Percentiles rank a stretch among this genome's conserved stretches.
These are phyloP conservation scores for Adrianichthys oophorus DNA, from an alignment of 2,797 vertebrate species.

Conservation along the genomic window DNA sequence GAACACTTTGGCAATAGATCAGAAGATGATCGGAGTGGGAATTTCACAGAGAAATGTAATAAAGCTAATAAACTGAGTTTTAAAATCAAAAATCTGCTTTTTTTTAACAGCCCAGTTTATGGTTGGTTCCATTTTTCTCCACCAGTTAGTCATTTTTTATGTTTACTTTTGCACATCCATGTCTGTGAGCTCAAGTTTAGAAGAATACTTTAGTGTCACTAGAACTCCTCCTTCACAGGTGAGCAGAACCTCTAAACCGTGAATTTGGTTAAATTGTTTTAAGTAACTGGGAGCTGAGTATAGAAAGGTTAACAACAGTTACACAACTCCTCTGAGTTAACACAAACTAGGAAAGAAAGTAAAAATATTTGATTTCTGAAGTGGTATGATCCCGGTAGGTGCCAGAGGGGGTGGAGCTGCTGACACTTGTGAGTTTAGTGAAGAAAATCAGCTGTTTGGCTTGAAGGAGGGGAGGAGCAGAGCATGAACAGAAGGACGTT, in stretches of 20 bases:
- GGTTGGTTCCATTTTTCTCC: no score
- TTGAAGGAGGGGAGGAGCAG: constrained; percentile 30
- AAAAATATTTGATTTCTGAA: neutral
- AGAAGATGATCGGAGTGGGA: no score
- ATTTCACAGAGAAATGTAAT: no score
- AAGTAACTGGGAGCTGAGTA: no score
- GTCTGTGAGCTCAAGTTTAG: constrained; percentile 4
- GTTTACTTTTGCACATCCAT: constrained; percentile 25
- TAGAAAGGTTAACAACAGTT: neutral
- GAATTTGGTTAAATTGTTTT: no score
- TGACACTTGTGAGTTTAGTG: constrained; percentile 41
- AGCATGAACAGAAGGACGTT: constrained; percentile 30
- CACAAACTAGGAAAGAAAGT: neutral
- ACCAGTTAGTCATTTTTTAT: neutral
- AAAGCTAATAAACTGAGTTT: no score
- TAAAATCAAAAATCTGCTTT: no score
- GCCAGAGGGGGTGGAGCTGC: constrained; percentile 47
- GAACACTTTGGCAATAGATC: no score
- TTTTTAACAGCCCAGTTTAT: no score
- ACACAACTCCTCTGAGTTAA: constrained; percentile 8
- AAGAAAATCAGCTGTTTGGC: constrained; percentile 41
- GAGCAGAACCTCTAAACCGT: constrained; percentile 2
- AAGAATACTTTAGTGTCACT: constrained; percentile 10
- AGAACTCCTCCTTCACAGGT: constrained; percentile 1
- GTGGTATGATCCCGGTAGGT: constrained; percentile 17